Evolutionary conservation across 2,113 vertebrate genomes (phyloP).

Genomic region (Python bivittatus): DNA sequence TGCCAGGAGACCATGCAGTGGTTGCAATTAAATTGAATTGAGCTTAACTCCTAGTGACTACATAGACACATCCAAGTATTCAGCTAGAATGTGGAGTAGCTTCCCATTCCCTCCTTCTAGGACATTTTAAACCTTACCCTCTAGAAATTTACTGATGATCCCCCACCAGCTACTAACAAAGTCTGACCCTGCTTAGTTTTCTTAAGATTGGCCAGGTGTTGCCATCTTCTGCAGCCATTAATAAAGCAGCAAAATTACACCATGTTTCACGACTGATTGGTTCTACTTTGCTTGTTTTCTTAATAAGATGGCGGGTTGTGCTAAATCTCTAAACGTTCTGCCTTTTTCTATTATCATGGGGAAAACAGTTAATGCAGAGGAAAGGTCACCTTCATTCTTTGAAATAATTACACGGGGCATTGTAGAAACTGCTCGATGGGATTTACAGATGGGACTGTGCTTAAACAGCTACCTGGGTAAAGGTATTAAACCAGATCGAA

Average conservation of each 20-base stretch:
- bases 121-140: too few species aligned
- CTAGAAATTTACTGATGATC: too few species aligned
- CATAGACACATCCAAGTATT: too few species aligned
- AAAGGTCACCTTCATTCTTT: conserved; percentile 55
- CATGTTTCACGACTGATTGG: not conserved
- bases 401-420: conserved; percentile 56
- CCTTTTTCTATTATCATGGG: conserved; percentile 24
- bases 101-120: too few species aligned
- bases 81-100: too few species aligned
- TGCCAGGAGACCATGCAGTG: too few species aligned
- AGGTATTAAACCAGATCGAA: conserved; percentile 53
- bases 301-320: conserved; percentile 27
- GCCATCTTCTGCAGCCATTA: not conserved
- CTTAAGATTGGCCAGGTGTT: not conserved
- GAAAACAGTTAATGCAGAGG: conserved; percentile 42
- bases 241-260: not conserved
- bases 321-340: conserved; percentile 36
- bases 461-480: conserved; percentile 48
- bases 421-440: conserved; percentile 42
- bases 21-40: too few species aligned
- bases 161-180: too few species aligned
- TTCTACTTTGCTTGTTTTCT: not conserved
- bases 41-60: too few species aligned
- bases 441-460: conserved; percentile 45
- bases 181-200: too few species aligned